Conservation (phyloP, 2,113 vertebrate genomes). For the Engystomops pustulosus region DNA sequence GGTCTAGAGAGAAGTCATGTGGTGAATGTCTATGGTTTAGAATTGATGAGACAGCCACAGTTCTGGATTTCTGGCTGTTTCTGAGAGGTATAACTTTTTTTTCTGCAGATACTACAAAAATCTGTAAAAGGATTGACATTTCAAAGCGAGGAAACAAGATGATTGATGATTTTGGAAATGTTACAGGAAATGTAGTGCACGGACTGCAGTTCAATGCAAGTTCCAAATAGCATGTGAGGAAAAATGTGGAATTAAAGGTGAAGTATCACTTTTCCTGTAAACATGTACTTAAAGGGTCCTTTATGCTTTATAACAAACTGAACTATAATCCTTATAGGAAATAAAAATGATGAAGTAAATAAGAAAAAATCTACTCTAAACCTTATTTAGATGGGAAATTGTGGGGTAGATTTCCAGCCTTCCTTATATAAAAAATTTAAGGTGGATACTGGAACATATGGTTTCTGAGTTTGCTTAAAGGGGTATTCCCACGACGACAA, state of each 20-base stretch:
- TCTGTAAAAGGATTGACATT: conserved; percentile 51
- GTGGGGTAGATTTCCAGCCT: no score
- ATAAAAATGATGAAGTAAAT: no score
- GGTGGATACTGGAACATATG: no score
- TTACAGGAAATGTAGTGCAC: conserved; percentile 33
- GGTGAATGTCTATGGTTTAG: conserved; percentile 33
- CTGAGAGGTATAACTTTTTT: conserved; percentile 45
- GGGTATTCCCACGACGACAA: no score
- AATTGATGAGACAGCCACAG: conserved; percentile 36
- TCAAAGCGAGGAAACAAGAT: conserved; percentile 41
- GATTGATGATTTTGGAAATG: conserved; percentile 49
- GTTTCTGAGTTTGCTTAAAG: no score
- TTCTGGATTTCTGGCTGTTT: conserved; percentile 41
- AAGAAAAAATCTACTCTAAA: no score
- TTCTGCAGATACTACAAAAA: conserved; percentile 49
- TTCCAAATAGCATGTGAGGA: conserved; percentile 23
- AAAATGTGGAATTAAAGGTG: conserved; percentile 24
- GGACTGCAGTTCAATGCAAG: conserved; percentile 36
- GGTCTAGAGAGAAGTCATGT: conserved; percentile 10
- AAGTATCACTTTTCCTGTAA: conserved; percentile 5
- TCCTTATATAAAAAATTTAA: no score
- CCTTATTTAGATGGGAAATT: no score
- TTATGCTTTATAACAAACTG: no score
- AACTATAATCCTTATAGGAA: no score
- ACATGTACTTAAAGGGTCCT: background rate